Base-by-base conservation (phyloP, 2,797 vertebrate genomes). In the Mallotus villosus region DNA sequence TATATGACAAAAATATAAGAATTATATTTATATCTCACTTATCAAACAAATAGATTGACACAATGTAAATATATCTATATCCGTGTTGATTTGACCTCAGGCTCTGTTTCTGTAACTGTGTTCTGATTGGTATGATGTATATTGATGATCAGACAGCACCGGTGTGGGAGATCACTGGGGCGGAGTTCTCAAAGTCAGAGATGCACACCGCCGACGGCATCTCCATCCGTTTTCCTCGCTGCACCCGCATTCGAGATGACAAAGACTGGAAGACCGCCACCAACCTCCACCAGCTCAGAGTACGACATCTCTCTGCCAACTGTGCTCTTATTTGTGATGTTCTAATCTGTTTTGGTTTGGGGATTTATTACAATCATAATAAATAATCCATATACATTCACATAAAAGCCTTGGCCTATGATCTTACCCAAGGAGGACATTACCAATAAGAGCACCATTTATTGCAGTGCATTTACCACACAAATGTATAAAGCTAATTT, bases 141-240 rank as follows among this genome's bases (percentile, higher is more conserved):
- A 71, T 24, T 29, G 27, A 29, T 65, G 25, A 27, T 24, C 61
- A 99, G 98, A 92, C 88, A 80, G 97, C 98, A 0, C 96, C 97
- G 0, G 95, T 99, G 62, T 99, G 98, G 98, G 98, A 99, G 90
- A 99, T 99, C 83, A 99, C 98, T 0, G 98, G 98, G 0, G 98
- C 98, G 0, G 98, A 99, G 82, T 99, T 99, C 83, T 99, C 98
- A 12, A 95, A 93, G 81, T 96, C 98, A 0, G 98, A 98, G 79
- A 97, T 97, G 72, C 98, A 99, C 90, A 99, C 98, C 0, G 98
- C 98, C 0, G 96, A 98, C 0, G 98, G 98, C n/a, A 99, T 99
- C 90, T 99, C 98, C 71, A 99, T 99, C 86, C 97, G 98, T 75
- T 99, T 99, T 75, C 98, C 98, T 12, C 96, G 98, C 68, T 97